These are phyloP conservation scores for Serripes groenlandicus DNA, from an alignment of 2,888 invertebrate genomes.

Conservation along the genomic window DNA sequence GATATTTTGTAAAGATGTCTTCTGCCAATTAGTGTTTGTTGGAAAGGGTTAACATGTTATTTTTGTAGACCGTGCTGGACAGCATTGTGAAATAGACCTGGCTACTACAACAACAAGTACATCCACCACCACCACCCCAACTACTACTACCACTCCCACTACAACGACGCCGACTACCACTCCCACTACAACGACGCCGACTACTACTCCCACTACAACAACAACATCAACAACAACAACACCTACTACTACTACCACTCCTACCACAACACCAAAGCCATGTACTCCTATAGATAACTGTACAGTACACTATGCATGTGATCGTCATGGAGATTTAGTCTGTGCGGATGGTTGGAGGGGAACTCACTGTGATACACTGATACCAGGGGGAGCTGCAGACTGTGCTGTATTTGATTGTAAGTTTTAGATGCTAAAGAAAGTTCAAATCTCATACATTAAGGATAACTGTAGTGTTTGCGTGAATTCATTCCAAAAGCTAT, in stretches of 20 bases:
- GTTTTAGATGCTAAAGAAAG: constrained; percentile 33
- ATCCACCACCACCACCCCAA: background rate
- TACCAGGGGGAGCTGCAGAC: constrained; percentile 64
- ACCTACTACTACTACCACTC: constrained; percentile 38
- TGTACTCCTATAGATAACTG: constrained; percentile 53
- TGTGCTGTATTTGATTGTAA: constrained; percentile 68
- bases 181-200: background rate
- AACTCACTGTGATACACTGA: constrained; percentile 91
- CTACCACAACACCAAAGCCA: constrained; percentile 49
- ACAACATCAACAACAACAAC: constrained; percentile 43
- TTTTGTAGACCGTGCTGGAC: background rate
- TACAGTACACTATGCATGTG: constrained; percentile 95
- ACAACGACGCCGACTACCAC: background rate
- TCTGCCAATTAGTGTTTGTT: too few relatives aligned
- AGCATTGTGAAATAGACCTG: background rate
- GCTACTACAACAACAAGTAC: background rate
- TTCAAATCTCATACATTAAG: too few relatives aligned
- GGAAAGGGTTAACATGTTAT: background rate
- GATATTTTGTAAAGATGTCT: too few relatives aligned
- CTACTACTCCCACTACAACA: constrained; percentile 24
- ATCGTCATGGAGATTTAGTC: constrained; percentile 94
- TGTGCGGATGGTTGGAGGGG: constrained; percentile 98
- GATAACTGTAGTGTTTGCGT: too few relatives aligned
- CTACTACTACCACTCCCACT: constrained; percentile 1
- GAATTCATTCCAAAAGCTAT: too few relatives aligned